Base-by-base conservation (phyloP, 2,113 vertebrate species). In the Mus pahari region DNA sequence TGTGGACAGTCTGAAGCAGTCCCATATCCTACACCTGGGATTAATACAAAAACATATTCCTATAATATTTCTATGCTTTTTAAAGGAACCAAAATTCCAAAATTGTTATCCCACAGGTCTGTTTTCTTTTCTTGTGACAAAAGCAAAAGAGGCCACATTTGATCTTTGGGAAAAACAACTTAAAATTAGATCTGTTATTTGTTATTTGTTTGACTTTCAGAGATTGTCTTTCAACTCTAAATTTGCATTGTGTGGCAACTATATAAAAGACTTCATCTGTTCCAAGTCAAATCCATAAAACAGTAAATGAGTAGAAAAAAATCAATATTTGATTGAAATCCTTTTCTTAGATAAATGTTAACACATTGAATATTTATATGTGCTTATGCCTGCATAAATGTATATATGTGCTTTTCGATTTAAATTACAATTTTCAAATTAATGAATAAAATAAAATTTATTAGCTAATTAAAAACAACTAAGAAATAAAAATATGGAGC, bases 271-370 rank as follows among this genome's bases (percentile, higher is more conserved):
- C 82, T 89, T 62, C 33, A 4, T 36, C 11, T 2, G 4, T 78
- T 79, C 31, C 48, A 89, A 95, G 53, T 90, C 5, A 95, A 81
- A 79, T 81, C 28, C 48, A 74, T 73, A 82, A 92, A 91, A 36
- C n/a, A 86, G 70, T 1, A 36, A 20, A 74, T n/a, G 11, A 14
- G 88, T 58, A 55, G 55, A 87, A 95, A 92, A 82, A 95, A 82
- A 82, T 22, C 10, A 53, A 50, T 6, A 79, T 71, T 71, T 79
- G 64, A 53, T 86, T 79, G 31, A 70, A 86, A 17, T 10, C 36
- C 42, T 39, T 73, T 39, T 73, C n/a, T 70, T 83, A 74, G 62
- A 86, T 68, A 86, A 86, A 86, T 64, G 16, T 86, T 48, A 66
- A 42, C 42, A 66, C 1, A 20, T 14, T 68, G 50, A 48, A 45